These are phyloP conservation scores for Heliangelus exortis DNA, from an alignment of 2,797 vertebrate species.

Conservation along the genomic window DNA sequence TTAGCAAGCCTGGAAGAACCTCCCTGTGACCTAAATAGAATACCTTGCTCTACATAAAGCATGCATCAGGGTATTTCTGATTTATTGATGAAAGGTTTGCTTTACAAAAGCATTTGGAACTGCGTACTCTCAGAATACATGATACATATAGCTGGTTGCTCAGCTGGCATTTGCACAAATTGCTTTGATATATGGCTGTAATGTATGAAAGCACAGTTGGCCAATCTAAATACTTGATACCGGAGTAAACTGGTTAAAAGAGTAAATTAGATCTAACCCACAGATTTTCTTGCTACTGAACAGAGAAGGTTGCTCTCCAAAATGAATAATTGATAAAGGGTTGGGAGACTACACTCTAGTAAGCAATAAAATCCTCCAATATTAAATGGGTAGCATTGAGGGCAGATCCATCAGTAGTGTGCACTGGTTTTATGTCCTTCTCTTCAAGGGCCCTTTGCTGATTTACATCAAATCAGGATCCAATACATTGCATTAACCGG, in stretches of 20 bases:
- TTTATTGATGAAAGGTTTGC: slow-evolving; percentile 86
- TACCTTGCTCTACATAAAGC: slow-evolving; percentile 84
- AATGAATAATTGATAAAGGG: slow-evolving; percentile 72
- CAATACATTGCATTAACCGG: not conserved
- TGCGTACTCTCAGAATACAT: slow-evolving; percentile 82
- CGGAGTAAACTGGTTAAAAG: slow-evolving; percentile 74
- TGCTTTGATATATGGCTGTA: slow-evolving; percentile 81
- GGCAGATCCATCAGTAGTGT: slow-evolving; percentile 14
- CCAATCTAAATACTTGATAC: slow-evolving; percentile 78
- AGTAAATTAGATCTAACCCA: slow-evolving; percentile 73
- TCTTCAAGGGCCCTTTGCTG: not conserved
- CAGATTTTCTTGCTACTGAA: slow-evolving; percentile 51
- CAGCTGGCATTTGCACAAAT: slow-evolving; percentile 82
- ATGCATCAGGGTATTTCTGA: slow-evolving; percentile 85
- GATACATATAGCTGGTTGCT: slow-evolving; percentile 78
- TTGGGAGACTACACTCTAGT: slow-evolving; percentile 44
- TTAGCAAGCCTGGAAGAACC: slow-evolving; percentile 84
- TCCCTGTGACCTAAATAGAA: slow-evolving; percentile 84
- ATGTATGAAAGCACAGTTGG: slow-evolving; percentile 65
- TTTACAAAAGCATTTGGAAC: slow-evolving; percentile 83
- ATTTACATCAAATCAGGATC: slow-evolving; percentile 1
- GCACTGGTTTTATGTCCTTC: not conserved
- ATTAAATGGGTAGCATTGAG: slow-evolving; percentile 52
- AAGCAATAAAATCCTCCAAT: slow-evolving; percentile 65
- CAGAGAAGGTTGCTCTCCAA: slow-evolving; percentile 40